phyloP scores from a whole-genome alignment of 1,140 invertebrate genomes.

The Portunus trituberculatus region DNA sequence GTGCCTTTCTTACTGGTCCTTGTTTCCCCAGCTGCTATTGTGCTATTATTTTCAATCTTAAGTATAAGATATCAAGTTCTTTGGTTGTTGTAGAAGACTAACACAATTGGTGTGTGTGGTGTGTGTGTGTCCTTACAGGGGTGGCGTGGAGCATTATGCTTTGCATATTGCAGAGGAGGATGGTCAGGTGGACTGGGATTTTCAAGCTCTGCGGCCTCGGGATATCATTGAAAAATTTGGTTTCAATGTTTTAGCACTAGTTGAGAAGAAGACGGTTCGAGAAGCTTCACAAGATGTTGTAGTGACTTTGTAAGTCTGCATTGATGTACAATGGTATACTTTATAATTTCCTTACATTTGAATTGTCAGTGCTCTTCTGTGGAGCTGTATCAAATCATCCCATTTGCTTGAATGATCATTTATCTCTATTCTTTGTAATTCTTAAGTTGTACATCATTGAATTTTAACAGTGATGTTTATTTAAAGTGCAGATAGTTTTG shows the following conservation, averaged over 20 bases:
- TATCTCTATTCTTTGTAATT: too few relatives aligned
- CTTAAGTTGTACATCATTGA: too few relatives aligned
- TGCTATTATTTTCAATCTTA: constrained; percentile 60
- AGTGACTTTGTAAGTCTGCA: constrained; percentile 76
- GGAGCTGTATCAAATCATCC: too few relatives aligned
- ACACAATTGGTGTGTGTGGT: not conserved
- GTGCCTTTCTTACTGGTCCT: too few relatives aligned
- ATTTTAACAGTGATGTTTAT: too few relatives aligned
- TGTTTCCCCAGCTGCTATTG: too few relatives aligned
- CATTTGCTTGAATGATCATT: too few relatives aligned
- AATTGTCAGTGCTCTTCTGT: too few relatives aligned
- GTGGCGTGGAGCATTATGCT: constrained; percentile 85
- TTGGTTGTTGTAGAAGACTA: not conserved
- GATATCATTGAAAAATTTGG: constrained; percentile 96
- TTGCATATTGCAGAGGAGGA: constrained; percentile 97
- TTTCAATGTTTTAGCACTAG: constrained; percentile 92
- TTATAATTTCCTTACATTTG: too few relatives aligned
- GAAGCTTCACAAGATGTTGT: constrained; percentile 64
- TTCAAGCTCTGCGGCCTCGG: constrained; percentile 92
- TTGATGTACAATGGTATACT: too few relatives aligned
- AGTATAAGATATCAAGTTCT: not conserved
- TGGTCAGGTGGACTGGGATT: constrained; percentile 97
- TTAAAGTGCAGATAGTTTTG: too few relatives aligned
- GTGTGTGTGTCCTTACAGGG: constrained; percentile 79
- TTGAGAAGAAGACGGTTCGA: constrained; percentile 83